These are phyloP conservation scores for Campylomormyrus numenius DNA, from an alignment of 2,113 vertebrate genomes.

Conservation along the genomic window DNA sequence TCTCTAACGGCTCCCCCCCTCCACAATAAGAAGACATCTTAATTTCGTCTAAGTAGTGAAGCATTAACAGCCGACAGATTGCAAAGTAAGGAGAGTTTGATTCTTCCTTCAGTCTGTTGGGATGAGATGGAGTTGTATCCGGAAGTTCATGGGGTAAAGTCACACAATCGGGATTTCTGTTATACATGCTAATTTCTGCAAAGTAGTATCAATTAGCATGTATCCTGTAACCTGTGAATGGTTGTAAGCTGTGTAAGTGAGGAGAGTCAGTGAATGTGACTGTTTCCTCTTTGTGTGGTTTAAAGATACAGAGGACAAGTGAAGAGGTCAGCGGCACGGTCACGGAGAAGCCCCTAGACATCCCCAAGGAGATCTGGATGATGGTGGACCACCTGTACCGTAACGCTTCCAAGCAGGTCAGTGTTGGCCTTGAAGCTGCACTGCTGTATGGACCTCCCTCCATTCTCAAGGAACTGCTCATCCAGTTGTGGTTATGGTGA, in stretches of 20 bases:
- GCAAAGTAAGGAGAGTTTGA: background rate
- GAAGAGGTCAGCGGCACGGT: constrained; percentile 34
- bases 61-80: too few relatives aligned
- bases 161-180: background rate
- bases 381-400: constrained; percentile 88
- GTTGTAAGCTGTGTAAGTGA: background rate
- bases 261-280: background rate
- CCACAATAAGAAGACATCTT: background rate
- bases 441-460: background rate
- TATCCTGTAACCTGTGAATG: background rate
- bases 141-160: background rate
- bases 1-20: background rate
- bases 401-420: constrained; percentile 80
- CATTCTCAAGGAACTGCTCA: background rate
- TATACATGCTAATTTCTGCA: background rate
- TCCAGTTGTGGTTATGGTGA: background rate
- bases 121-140: background rate
- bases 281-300: background rate
- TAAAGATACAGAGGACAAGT: constrained; percentile 56
- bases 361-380: constrained; percentile 95
- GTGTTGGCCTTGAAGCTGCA: background rate
- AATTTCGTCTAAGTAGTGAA: background rate
- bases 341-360: constrained; percentile 70
- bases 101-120: background rate
- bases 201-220: background rate